A percentile compares a stretch with the other conserved stretches of the same genome.
Conservation (phyloP, 2,888 invertebrate species). For the Onchidella celtica region DNA sequence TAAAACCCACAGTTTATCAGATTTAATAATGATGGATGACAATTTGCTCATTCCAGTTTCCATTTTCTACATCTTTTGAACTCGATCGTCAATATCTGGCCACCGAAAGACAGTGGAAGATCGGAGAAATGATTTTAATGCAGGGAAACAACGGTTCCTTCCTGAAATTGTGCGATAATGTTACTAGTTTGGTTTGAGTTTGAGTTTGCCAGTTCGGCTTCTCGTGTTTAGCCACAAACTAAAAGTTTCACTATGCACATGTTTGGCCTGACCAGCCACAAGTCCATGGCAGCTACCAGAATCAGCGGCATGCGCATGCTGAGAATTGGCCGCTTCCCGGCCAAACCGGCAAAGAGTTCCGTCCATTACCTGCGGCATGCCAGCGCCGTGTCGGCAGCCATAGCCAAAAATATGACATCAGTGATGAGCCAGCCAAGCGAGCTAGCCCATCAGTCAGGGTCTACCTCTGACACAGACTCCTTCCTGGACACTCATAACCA, state of each 20-base stretch:
- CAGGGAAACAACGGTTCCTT: neutral
- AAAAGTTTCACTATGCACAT: slow-evolving; percentile 9
- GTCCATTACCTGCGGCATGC: slow-evolving; percentile 32
- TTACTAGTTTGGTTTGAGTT: no score
- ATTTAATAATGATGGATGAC: no score
- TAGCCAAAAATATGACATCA: slow-evolving; percentile 39
- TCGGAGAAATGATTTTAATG: no score
- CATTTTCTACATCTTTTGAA: neutral
- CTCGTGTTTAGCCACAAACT: no score
- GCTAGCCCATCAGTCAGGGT: neutral
- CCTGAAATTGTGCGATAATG: neutral
- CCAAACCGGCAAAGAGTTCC: neutral
- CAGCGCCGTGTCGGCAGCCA: slow-evolving; percentile 40
- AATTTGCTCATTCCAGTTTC: no score
- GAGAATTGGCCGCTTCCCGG: neutral
- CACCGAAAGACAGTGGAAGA: no score
- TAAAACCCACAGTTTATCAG: no score
- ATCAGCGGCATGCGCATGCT: slow-evolving; percentile 21
- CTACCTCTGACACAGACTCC: neutral
- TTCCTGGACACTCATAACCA: slow-evolving; percentile 45
- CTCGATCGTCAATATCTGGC: neutral
- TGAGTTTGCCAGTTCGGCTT: no score
- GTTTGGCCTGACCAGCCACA: slow-evolving; percentile 30
- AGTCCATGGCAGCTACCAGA: neutral
- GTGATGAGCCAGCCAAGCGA: slow-evolving; percentile 31